These are phyloP conservation scores for Xiphias gladius DNA, from an alignment of 2,113 vertebrate genomes.

Conservation along the genomic window DNA sequence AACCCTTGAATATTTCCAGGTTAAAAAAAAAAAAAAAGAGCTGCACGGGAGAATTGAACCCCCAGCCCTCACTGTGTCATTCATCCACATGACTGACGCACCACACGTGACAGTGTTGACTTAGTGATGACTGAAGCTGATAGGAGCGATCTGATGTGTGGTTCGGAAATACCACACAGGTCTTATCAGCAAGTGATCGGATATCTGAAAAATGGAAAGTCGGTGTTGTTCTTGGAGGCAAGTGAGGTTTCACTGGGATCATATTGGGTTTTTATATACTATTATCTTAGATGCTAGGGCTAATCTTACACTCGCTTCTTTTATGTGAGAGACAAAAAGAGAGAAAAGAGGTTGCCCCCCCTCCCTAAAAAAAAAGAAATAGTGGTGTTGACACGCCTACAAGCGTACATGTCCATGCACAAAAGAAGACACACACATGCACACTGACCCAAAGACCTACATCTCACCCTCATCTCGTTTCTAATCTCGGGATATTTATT, in stretches of 20 bases:
- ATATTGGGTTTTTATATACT: background rate
- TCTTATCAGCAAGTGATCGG: constrained; percentile 47
- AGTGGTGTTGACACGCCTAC: background rate
- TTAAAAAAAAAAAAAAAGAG: background rate
- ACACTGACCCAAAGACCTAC: constrained; percentile 25
- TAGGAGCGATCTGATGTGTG: constrained; percentile 5
- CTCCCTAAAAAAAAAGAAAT: background rate
- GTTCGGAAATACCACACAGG: constrained; percentile 31
- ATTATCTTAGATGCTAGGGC: constrained; percentile 22
- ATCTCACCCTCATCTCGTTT: constrained; percentile 1
- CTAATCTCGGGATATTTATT: constrained; percentile 32
- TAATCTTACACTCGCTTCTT: constrained; percentile 41
- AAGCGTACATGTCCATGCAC: background rate
- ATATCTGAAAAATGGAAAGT: constrained; percentile 31
- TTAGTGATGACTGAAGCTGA: constrained; percentile 31
- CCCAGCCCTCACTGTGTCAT: background rate
- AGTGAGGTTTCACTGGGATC: constrained; percentile 12
- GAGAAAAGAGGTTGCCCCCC: constrained; percentile 2
- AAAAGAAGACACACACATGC: background rate
- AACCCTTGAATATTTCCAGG: background rate
- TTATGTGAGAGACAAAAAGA: constrained; percentile 1
- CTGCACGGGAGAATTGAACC: background rate
- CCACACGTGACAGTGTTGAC: constrained; percentile 40
- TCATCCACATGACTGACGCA: constrained; percentile 1
- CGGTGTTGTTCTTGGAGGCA: constrained; percentile 45